Evolutionary conservation across 1,140 invertebrate species (phyloP), one percentile per base, ranked within the genome.

Genomic region (Nixonia krombeini): DNA sequence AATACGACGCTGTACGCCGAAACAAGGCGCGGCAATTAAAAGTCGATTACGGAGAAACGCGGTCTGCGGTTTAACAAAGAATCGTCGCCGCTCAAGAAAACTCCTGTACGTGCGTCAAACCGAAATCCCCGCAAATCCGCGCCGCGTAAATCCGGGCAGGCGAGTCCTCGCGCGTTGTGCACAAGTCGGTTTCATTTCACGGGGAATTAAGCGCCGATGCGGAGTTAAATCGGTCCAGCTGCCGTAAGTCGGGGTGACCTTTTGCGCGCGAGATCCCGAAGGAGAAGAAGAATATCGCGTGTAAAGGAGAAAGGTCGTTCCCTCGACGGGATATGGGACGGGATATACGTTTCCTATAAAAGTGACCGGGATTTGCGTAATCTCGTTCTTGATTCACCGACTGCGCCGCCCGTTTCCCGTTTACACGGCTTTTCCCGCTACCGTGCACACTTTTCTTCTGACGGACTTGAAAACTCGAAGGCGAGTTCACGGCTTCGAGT

Each of bases 151-250:
- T 75, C 77, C 71, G 70, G 72, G 72, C 77, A 37, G 15, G 21
- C 21, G 6, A 21, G 33, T 75, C 75, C 55, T 74, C 70, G 73
- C 75, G 74, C 75, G 76, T 71, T 74, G 74, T 78, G 75, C 78
- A 78, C 77, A 83, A 83, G 79, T 81, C 78, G 74, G 70, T 78
- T 81, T 84, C 80, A 82, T 85, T 85, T 85, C 79, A 84, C 75
- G 84, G 84, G 75, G 84, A 84, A 85, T 85, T 85, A 81, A 82
- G 69, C 80, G 63, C 42, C 74, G 75, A 84, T 80, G 73, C 58
- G 67, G 76, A 80, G 77, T 75, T 77, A 81, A 85, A 79, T 82
- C 80, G 63, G 68, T 72, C 69, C 78, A 79, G 77, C 78, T 78
- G 74, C 70, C 46, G 68, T 73, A 67, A 72, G 70, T 76, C 71